A percentile compares a stretch with the other conserved stretches of the same genome.
phyloP scores from a whole-genome alignment of 2,797 vertebrate species.

The Poecilia gillii region DNA sequence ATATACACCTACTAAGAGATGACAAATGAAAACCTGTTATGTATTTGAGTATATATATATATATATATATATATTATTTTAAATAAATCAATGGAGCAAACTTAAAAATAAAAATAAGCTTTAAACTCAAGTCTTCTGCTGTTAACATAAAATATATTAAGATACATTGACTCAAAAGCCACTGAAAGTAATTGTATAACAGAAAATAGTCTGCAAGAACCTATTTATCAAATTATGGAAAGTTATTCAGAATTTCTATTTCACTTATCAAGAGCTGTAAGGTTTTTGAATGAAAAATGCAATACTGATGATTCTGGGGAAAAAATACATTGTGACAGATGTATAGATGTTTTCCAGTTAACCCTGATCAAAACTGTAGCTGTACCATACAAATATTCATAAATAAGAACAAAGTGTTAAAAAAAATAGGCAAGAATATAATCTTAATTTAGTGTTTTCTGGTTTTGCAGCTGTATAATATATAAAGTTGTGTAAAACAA shows the following conservation, averaged over 20 bases:
- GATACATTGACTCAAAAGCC: not conserved
- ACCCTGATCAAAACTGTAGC: not conserved
- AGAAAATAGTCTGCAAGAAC: not conserved
- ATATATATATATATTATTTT: not conserved
- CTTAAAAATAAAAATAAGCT: not conserved
- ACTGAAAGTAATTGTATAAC: too few species aligned
- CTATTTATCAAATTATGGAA: not conserved
- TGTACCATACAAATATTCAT: not conserved
- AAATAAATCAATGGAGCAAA: not conserved
- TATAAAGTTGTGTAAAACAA: not conserved
- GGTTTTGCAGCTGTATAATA: not conserved
- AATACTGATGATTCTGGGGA: not conserved
- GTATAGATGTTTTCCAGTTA: not conserved
- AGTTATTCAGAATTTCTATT: not conserved
- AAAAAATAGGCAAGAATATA: not conserved
- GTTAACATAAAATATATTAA: not conserved
- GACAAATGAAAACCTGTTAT: not conserved
- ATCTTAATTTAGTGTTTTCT: not conserved
- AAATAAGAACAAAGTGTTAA: not conserved
- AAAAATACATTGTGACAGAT: not conserved
- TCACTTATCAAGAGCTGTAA: not conserved
- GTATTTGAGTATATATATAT: not conserved
- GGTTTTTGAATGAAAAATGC: not conserved
- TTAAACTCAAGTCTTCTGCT: slow-evolving; percentile 7
- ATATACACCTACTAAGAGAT: slow-evolving; percentile 7